These are phyloP conservation scores for Platygyra sinensis DNA, from an alignment of 64 coral and sea anemone genomes.

Conservation along the genomic window DNA sequence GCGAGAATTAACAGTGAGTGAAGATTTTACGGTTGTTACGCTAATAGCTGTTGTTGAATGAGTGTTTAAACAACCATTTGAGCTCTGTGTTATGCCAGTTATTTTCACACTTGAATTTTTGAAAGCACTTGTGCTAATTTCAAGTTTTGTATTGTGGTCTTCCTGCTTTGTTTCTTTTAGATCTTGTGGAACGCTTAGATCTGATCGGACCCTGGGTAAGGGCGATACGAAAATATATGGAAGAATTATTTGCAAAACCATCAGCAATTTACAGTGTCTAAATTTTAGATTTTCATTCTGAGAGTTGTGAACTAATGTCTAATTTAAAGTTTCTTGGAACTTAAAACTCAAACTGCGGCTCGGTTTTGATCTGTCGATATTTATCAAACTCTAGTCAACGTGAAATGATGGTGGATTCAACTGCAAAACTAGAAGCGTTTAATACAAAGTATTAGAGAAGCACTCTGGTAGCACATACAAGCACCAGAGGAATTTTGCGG, in stretches of 20 bases:
- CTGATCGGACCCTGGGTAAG: conserved; percentile 71
- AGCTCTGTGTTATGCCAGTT: neutral
- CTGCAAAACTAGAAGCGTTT: no score
- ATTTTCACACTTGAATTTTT: conserved; percentile 16
- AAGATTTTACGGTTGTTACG: conserved; percentile 32
- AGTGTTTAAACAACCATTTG: conserved; percentile 45
- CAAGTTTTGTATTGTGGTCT: neutral
- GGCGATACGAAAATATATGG: neutral
- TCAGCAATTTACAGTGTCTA: neutral
- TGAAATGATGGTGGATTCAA: no score
- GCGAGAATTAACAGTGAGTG: neutral
- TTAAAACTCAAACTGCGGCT: no score
- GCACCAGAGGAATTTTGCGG: neutral
- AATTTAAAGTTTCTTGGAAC: no score
- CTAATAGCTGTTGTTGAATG: neutral
- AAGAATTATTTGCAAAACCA: neutral
- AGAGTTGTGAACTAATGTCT: neutral
- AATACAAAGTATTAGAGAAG: no score
- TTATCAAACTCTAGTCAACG: no score
- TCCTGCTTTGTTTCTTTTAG: conserved; percentile 29
- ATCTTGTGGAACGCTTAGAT: conserved; percentile 58
- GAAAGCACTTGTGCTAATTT: conserved; percentile 10
- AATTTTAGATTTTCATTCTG: neutral
- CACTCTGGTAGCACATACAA: no score
- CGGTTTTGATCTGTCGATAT: no score